Evolutionary conservation across 2,113 vertebrate genomes (phyloP).

Genomic region (Glaucidium brasilianum): DNA sequence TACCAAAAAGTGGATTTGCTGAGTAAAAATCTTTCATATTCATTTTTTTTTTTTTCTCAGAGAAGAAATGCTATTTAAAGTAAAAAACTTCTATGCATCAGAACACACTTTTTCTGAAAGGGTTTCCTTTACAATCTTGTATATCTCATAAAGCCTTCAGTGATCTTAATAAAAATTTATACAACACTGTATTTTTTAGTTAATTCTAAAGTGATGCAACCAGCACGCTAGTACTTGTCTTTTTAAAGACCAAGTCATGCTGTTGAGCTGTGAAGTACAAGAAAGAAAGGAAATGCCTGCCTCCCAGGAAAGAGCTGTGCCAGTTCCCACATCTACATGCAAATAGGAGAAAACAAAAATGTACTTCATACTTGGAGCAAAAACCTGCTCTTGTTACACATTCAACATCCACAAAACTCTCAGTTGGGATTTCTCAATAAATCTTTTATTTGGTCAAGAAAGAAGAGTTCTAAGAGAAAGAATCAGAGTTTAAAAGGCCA

Average conservation of each 20-base stretch:
- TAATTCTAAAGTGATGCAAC: neutral
- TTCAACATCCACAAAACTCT: neutral
- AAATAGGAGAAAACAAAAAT: neutral
- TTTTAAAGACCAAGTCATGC: neutral
- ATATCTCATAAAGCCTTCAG: neutral
- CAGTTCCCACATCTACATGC: neutral
- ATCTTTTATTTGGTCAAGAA: neutral
- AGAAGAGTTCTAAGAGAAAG: neutral
- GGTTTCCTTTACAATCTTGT: neutral
- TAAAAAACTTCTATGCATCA: neutral
- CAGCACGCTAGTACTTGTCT: neutral
- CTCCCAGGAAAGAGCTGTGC: neutral
- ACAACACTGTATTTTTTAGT: neutral
- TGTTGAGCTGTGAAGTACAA: neutral
- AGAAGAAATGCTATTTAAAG: neutral
- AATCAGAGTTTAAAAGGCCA: neutral
- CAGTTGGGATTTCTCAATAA: neutral
- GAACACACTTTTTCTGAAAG: neutral
- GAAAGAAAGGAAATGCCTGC: neutral
- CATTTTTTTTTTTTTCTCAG: neutral
- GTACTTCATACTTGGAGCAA: fast-evolving
- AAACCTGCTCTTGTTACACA: neutral
- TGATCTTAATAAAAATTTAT: neutral
- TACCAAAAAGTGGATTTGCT: neutral
- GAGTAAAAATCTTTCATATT: neutral